phyloP scores from a whole-genome alignment of 2,888 invertebrate species.

The Thysanoteuthis rhombus region DNA sequence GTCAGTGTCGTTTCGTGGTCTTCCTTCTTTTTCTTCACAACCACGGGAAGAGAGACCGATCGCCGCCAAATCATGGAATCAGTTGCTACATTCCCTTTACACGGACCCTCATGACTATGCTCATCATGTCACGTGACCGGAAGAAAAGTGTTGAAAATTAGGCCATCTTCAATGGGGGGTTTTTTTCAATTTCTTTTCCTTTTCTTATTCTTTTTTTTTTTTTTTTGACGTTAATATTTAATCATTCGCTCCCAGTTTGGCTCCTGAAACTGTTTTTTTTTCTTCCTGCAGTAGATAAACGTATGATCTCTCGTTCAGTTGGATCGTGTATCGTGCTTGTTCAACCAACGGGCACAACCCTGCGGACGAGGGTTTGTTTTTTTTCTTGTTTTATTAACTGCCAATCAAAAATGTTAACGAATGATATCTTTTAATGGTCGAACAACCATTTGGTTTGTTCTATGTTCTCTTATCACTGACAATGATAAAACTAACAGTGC shows the following conservation, averaged over 20 bases:
- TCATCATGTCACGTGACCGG: neutral
- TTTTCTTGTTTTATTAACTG: neutral
- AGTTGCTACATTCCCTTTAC: neutral
- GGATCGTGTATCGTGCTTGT: too few species aligned
- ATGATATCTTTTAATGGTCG: neutral
- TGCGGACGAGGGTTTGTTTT: too few species aligned
- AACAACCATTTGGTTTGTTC: neutral
- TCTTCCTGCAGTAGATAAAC: neutral
- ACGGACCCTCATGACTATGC: neutral
- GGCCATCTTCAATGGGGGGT: neutral
- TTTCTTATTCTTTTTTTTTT: neutral
- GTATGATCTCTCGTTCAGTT: neutral
- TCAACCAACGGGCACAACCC: too few species aligned
- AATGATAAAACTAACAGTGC: neutral
- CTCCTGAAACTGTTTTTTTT: neutral
- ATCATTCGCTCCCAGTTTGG: too few species aligned
- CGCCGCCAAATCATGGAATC: neutral
- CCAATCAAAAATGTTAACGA: neutral
- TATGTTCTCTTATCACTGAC: neutral
- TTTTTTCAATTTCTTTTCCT: too few species aligned
- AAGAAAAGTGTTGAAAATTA: neutral
- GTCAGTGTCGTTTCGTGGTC: neutral
- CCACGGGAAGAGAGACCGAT: neutral
- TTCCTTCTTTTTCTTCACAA: neutral
- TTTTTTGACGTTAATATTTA: too few species aligned